Evolutionary conservation across 2,113 vertebrate genomes (phyloP).

Genomic region (Abramis brama): DNA sequence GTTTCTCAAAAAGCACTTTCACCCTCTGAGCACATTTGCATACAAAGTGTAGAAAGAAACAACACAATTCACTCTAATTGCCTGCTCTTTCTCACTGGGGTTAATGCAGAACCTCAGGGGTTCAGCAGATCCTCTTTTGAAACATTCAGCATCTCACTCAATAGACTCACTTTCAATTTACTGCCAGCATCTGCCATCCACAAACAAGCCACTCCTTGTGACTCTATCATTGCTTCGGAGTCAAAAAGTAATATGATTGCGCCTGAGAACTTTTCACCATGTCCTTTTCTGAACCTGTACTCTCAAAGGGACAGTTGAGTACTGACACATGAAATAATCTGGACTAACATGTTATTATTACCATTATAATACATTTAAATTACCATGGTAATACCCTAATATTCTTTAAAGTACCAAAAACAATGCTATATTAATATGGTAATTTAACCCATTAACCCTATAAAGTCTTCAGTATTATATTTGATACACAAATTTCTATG

Average conservation of each 20-base stretch:
- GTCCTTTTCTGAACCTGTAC: background rate
- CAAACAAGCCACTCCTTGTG: slow-evolving; percentile 34
- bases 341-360: background rate
- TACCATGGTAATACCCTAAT: background rate
- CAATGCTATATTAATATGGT: background rate
- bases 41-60: slow-evolving; percentile 81
- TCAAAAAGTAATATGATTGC: background rate
- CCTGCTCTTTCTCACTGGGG: slow-evolving; percentile 75
- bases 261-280: background rate
- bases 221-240: background rate
- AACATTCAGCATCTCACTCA: slow-evolving; percentile 69
- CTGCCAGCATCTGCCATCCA: slow-evolving; percentile 73
- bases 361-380: background rate
- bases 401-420: background rate
- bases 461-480: background rate
- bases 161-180: slow-evolving; percentile 75
- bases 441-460: background rate
- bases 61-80: slow-evolving; percentile 82
- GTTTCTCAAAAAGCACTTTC: slow-evolving; percentile 77
- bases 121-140: slow-evolving; percentile 71
- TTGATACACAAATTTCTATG: background rate
- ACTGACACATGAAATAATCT: background rate
- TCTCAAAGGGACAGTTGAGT: no score
- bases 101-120: slow-evolving; percentile 80
- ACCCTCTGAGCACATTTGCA: slow-evolving; percentile 78